Conservation (phyloP, 1,140 invertebrate species). For the Notospermus geniculatus region DNA sequence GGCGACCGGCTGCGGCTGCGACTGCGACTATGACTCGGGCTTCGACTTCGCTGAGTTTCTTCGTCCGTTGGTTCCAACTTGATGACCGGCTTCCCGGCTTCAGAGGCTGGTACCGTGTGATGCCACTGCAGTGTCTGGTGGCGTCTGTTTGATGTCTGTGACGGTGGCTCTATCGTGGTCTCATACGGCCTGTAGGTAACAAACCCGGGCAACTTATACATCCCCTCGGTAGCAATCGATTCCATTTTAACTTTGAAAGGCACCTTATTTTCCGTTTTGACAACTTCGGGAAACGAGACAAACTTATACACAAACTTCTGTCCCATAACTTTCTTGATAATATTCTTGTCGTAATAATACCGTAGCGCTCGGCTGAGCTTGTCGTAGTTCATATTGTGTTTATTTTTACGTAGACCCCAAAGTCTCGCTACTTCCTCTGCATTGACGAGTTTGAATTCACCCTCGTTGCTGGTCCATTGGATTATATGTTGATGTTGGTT, state of each 20-base stretch:
- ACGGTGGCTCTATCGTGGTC: too few relatives aligned
- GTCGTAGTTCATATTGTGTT: slow-evolving; percentile 99
- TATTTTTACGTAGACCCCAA: slow-evolving; percentile 97
- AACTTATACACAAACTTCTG: slow-evolving; percentile 98
- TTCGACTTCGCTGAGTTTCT: too few relatives aligned
- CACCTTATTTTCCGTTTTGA: slow-evolving; percentile 61
- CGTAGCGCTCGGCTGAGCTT: slow-evolving; percentile 92
- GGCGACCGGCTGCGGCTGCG: too few relatives aligned
- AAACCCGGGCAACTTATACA: slow-evolving; percentile 26
- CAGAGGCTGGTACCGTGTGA: too few relatives aligned
- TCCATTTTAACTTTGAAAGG: slow-evolving; percentile 62
- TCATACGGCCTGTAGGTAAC: too few relatives aligned
- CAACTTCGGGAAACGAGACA: slow-evolving; percentile 70
- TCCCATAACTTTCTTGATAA: slow-evolving; percentile 88
- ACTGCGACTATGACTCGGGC: too few relatives aligned
- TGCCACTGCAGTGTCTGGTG: too few relatives aligned
- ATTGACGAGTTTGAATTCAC: slow-evolving; percentile 97
- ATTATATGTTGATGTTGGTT: slow-evolving; percentile 94
- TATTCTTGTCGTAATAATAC: slow-evolving; percentile 99
- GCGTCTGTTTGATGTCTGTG: too few relatives aligned
- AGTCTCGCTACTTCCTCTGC: slow-evolving; percentile 94
- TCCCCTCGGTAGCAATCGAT: slow-evolving; percentile 48
- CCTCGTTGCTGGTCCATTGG: slow-evolving; percentile 97
- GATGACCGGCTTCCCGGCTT: too few relatives aligned
- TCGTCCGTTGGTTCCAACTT: too few relatives aligned